phyloP scores from a whole-genome alignment of 2,888 invertebrate genomes.

The Nomada goodeniana region DNA sequence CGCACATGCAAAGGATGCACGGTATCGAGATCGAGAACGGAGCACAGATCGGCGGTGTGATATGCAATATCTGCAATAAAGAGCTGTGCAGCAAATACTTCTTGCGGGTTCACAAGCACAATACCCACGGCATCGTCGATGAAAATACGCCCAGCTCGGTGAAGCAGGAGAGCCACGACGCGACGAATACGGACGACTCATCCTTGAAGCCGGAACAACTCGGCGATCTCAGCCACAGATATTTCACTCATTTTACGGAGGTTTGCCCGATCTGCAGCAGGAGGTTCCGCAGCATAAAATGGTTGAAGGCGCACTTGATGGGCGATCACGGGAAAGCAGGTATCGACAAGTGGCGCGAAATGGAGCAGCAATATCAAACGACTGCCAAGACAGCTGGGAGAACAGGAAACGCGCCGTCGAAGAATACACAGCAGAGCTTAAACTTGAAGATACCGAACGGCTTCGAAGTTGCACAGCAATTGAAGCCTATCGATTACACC shows the following conservation, averaged over 20 bases:
- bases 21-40: constrained; percentile 97
- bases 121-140: constrained; percentile 98
- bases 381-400: constrained; percentile 83
- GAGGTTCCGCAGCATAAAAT: constrained; percentile 94
- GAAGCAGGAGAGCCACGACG: constrained; percentile 78
- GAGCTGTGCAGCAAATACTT: constrained; percentile 99
- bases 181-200: constrained; percentile 80
- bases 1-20: constrained; percentile 99
- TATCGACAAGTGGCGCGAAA: constrained; percentile 87
- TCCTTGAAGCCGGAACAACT: constrained; percentile 86
- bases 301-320: constrained; percentile 93
- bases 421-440: constrained; percentile 79
- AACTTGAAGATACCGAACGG: constrained; percentile 87
- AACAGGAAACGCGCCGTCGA: constrained; percentile 72
- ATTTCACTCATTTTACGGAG: constrained; percentile 89
- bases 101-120: constrained; percentile 98
- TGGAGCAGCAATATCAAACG: constrained; percentile 85
- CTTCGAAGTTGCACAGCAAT: constrained; percentile 77
- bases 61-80: constrained; percentile 99
- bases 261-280: constrained; percentile 94
- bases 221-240: constrained; percentile 87
- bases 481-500: constrained; percentile 70
- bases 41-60: constrained; percentile 96
- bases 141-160: constrained; percentile 86
- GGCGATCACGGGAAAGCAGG: constrained; percentile 92